A percentile compares a stretch with the other conserved stretches of the same genome.
Evolutionary conservation across 1,140 invertebrate genomes (phyloP).

Genomic region (Hermatobates lingyangjiaoensis): DNA sequence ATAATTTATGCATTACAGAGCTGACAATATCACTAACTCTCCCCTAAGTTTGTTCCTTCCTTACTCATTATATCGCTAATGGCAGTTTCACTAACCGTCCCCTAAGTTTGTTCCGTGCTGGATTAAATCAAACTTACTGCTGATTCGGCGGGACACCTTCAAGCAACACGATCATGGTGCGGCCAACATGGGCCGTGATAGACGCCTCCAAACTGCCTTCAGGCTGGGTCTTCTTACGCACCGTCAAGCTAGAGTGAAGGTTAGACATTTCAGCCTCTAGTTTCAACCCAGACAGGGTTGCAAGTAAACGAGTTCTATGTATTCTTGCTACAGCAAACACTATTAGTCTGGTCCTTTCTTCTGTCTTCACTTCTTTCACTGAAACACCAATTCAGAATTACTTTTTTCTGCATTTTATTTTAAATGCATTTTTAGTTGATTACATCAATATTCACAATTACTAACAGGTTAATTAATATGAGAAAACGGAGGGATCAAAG

Average conservation of each 20-base stretch:
- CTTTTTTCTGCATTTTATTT: too few species aligned
- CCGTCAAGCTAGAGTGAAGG: constrained; percentile 56
- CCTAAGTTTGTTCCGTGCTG: too few species aligned
- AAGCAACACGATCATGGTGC: constrained; percentile 78
- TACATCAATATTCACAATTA: too few species aligned
- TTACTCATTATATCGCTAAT: too few species aligned
- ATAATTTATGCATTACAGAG: too few species aligned
- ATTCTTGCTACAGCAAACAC: constrained; percentile 78
- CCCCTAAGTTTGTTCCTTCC: too few species aligned
- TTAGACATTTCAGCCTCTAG: constrained; percentile 75
- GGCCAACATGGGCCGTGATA: constrained; percentile 72
- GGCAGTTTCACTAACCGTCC: too few species aligned
- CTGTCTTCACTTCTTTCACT: constrained; percentile 27
- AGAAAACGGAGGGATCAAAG: too few species aligned
- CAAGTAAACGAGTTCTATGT: constrained; percentile 66
- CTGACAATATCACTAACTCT: too few species aligned
- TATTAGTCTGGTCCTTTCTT: constrained; percentile 36
- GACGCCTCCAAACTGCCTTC: constrained; percentile 56
- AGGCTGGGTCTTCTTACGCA: constrained; percentile 53
- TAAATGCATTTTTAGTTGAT: too few species aligned
- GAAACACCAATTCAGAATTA: too few species aligned
- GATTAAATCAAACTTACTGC: constrained; percentile 37
- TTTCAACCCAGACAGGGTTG: constrained; percentile 81
- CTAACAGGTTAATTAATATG: too few species aligned
- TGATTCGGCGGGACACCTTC: constrained; percentile 77